Percentiles rank a stretch among this genome's conserved stretches.
These are phyloP conservation scores for Grapholita molesta DNA, from an alignment of 1,140 invertebrate species.

Conservation along the genomic window DNA sequence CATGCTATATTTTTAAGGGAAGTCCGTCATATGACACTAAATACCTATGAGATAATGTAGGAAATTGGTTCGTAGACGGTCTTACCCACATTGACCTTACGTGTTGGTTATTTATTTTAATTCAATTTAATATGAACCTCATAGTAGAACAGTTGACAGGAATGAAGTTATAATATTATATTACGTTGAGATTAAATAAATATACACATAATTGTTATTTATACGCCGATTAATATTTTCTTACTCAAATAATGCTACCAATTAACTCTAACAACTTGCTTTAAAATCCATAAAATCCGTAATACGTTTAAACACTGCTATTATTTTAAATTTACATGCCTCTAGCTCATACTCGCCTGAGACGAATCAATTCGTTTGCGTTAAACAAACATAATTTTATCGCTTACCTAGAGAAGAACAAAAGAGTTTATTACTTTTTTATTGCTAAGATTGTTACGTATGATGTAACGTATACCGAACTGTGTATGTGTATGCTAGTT, in stretches of 20 bases:
- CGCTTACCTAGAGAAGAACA: background rate
- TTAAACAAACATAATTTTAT: slow-evolving; percentile 11
- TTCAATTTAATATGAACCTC: too few species aligned
- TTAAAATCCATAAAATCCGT: background rate
- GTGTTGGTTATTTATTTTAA: too few species aligned
- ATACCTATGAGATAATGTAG: too few species aligned
- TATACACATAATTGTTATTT: background rate
- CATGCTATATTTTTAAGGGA: too few species aligned
- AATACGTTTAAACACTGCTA: background rate
- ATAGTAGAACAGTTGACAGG: too few species aligned
- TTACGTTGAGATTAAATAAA: background rate
- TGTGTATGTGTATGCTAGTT: background rate
- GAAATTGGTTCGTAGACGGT: too few species aligned
- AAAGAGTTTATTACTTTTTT: background rate
- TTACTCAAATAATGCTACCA: background rate
- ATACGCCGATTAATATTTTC: background rate
- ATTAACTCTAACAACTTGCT: background rate
- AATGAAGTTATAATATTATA: background rate
- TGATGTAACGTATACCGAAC: background rate
- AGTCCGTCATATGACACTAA: too few species aligned
- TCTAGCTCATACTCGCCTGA: background rate
- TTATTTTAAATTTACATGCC: background rate
- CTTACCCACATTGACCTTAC: too few species aligned
- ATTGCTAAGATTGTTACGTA: background rate
- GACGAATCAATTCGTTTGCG: slow-evolving; percentile 6